These are phyloP conservation scores for Drosophila helvetica DNA, from an alignment of 2,888 invertebrate genomes.

Conservation along the genomic window DNA sequence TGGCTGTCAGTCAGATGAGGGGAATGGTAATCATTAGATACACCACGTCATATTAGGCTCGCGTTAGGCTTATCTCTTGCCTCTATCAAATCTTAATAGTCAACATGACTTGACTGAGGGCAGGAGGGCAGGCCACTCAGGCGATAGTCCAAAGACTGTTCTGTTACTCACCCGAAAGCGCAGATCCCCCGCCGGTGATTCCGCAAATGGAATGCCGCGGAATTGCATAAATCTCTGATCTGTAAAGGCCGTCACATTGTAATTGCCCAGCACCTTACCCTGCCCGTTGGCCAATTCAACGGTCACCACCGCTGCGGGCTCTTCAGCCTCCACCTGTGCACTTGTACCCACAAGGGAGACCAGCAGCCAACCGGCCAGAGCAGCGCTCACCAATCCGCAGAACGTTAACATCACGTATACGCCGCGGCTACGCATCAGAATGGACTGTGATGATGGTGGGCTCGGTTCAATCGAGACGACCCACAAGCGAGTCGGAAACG, in stretches of 20 bases:
- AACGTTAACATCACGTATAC: conserved; percentile 66
- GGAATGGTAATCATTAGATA: conserved; percentile 2
- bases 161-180: conserved; percentile 77
- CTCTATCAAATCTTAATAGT: conserved; percentile 5
- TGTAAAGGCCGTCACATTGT: conserved; percentile 76
- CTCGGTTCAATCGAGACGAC: background rate
- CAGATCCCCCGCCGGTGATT: conserved; percentile 74
- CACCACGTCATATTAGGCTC: conserved; percentile 10
- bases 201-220: conserved; percentile 82
- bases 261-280: conserved; percentile 76
- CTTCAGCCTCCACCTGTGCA: conserved; percentile 23
- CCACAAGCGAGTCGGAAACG: conserved; percentile 5
- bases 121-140: background rate
- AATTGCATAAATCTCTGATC: conserved; percentile 79
- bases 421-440: conserved; percentile 56
- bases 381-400: conserved; percentile 47
- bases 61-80: conserved; percentile 14
- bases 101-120: conserved; percentile 7
- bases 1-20: conserved; percentile 55
- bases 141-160: background rate
- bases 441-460: conserved; percentile 23
- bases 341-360: conserved; percentile 28
- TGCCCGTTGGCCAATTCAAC: conserved; percentile 67
- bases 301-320: conserved; percentile 34
- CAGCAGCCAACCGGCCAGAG: conserved; percentile 47